Conservation (phyloP, 2,888 invertebrate species). For the Caenorhabditis sinica region DNA sequence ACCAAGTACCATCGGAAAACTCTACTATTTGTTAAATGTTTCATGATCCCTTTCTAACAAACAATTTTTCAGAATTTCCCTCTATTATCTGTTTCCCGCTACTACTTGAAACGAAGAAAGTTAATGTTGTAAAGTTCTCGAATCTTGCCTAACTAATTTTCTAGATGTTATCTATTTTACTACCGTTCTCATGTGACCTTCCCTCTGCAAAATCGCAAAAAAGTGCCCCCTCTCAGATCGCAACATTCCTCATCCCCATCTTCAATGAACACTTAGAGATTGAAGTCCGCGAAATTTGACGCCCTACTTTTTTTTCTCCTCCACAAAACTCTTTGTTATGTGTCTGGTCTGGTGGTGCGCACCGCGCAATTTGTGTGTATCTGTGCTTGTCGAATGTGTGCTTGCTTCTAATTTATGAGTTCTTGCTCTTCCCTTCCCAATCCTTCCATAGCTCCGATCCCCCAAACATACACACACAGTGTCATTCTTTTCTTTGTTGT, state of each 20-base stretch:
- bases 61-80: no score
- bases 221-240: no score
- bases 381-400: slow-evolving; percentile 31
- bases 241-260: background rate
- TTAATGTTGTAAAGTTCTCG: no score
- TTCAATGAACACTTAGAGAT: background rate
- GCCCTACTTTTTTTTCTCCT: slow-evolving; percentile 24
- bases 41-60: no score
- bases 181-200: no score
- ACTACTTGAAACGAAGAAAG: no score
- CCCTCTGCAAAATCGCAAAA: background rate
- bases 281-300: slow-evolving; percentile 31
- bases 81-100: no score
- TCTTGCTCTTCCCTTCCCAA: background rate
- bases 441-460: background rate
- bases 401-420: slow-evolving; percentile 48
- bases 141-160: no score
- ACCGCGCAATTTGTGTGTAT: slow-evolving; percentile 5
- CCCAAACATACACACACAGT: background rate
- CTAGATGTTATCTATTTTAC: no score
- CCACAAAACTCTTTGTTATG: slow-evolving; percentile 30
- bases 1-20: no score
- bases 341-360: background rate
- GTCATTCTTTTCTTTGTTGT: slow-evolving; percentile 30
- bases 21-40: no score